Percentiles rank a stretch among this genome's conserved stretches.
These are phyloP conservation scores for Serripes groenlandicus DNA, from an alignment of 2,888 invertebrate species.

Conservation along the genomic window DNA sequence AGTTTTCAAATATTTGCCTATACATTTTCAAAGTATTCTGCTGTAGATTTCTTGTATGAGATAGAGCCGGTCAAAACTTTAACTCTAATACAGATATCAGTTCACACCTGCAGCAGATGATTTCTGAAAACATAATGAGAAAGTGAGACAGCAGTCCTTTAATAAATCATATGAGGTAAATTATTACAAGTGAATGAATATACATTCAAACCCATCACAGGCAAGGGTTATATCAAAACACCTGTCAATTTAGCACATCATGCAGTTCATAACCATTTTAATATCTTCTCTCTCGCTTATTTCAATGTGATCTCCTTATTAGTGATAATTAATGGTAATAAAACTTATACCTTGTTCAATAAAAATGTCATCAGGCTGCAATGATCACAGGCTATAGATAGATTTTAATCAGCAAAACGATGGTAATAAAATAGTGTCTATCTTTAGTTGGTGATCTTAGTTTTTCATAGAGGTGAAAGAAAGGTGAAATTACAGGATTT, in stretches of 20 bases:
- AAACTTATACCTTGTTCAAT: slow-evolving; percentile 16
- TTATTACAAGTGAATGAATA: too few species aligned
- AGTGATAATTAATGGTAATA: slow-evolving; percentile 15
- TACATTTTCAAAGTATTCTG: too few species aligned
- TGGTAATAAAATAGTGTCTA: background rate
- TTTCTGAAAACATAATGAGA: too few species aligned
- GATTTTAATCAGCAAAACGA: slow-evolving; percentile 1
- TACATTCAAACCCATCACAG: too few species aligned
- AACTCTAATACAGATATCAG: too few species aligned
- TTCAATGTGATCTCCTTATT: slow-evolving; percentile 9
- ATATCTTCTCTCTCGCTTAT: background rate
- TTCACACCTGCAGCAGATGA: too few species aligned
- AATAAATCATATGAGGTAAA: too few species aligned
- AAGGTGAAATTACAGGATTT: background rate
- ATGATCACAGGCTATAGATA: background rate
- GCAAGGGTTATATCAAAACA: slow-evolving; percentile 6
- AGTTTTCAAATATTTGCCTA: too few species aligned
- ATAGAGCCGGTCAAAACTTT: too few species aligned
- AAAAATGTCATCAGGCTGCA: slow-evolving; percentile 1
- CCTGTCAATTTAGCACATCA: slow-evolving; percentile 1
- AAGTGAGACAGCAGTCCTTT: too few species aligned
- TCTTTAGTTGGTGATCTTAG: slow-evolving; percentile 10
- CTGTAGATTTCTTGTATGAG: too few species aligned
- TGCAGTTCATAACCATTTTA: slow-evolving; percentile 7
- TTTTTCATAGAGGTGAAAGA: background rate